phyloP scores from a whole-genome alignment of 2,113 vertebrate species.

The Sclerurus mexicanus region DNA sequence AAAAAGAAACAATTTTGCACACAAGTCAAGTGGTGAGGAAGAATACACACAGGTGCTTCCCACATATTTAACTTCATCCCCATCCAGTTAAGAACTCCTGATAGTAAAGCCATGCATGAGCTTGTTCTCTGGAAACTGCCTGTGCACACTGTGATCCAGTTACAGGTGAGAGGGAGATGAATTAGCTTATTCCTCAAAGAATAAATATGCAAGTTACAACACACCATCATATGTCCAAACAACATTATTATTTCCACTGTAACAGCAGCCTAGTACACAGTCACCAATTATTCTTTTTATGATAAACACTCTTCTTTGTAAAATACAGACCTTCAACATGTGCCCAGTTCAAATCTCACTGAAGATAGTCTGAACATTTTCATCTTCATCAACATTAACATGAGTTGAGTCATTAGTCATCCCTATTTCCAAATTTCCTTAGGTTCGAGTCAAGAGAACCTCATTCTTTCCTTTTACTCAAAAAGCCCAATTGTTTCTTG shows the following conservation, averaged over 20 bases:
- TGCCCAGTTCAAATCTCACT: slow-evolving; percentile 37
- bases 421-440: slow-evolving; percentile 31
- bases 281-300: background rate
- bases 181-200: background rate
- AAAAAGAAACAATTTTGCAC: background rate
- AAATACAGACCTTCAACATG: slow-evolving; percentile 28
- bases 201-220: background rate
- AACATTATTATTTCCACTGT: background rate
- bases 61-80: background rate
- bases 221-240: background rate
- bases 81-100: background rate
- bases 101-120: background rate
- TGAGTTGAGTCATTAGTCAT: background rate
- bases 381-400: slow-evolving; percentile 34
- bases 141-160: background rate
- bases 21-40: background rate
- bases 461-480: slow-evolving; percentile 28
- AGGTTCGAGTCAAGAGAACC: slow-evolving; percentile 18
- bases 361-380: background rate
- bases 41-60: background rate
- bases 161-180: background rate
- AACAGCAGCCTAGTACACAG: background rate
- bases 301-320: background rate
- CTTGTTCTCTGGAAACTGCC: background rate
- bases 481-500: slow-evolving; percentile 18